phyloP scores from a whole-genome alignment of 1,140 invertebrate species.

The Drosophila mayri region DNA sequence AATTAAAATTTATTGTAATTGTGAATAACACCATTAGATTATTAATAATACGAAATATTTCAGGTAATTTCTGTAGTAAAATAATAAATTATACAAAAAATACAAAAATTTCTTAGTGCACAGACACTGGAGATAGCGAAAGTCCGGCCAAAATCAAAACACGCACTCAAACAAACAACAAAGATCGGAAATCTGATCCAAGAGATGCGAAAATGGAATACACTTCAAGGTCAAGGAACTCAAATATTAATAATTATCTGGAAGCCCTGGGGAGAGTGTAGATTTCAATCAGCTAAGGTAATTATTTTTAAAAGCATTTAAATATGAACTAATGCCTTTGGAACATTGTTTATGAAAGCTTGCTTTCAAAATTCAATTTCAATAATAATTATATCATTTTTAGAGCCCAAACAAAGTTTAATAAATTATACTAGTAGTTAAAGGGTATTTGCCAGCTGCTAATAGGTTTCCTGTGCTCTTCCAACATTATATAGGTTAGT shows the following conservation, averaged over 20 bases:
- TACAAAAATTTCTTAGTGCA: neutral
- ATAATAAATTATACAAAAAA: neutral
- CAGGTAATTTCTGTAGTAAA: neutral
- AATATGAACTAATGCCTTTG: too few relatives aligned
- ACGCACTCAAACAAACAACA: conserved; percentile 34
- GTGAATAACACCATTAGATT: neutral
- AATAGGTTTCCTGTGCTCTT: neutral
- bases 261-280: too few relatives aligned
- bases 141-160: conserved; percentile 36
- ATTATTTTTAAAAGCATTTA: conserved; percentile 3
- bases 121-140: conserved; percentile 35
- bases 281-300: neutral
- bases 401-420: too few relatives aligned
- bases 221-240: conserved; percentile 27
- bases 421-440: neutral
- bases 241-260: neutral
- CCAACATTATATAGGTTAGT: conserved; percentile 10
- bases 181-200: conserved; percentile 5
- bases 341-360: too few relatives aligned
- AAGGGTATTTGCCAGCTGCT: neutral
- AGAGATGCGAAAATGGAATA: conserved; percentile 17
- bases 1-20: neutral
- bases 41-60: neutral
- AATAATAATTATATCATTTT: too few relatives aligned
- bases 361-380: too few relatives aligned